These are phyloP conservation scores for Phrynocephalus versicolor DNA, from an alignment of 2,113 vertebrate genomes.

Conservation along the genomic window DNA sequence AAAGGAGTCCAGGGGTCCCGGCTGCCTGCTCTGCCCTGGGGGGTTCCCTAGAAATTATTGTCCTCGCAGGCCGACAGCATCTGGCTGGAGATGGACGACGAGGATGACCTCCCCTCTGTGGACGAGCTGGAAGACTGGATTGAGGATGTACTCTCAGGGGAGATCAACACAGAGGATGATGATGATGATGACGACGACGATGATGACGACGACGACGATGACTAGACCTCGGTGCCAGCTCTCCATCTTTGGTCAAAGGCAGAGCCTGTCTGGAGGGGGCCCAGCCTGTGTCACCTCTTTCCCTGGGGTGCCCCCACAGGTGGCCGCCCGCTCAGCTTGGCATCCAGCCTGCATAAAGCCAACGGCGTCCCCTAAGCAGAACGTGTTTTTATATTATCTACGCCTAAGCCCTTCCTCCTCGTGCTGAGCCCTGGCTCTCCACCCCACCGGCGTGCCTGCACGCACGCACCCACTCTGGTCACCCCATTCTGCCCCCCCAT, in stretches of 20 bases:
- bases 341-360: not conserved
- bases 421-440: conserved; percentile 28
- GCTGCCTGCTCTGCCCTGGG: not conserved
- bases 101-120: conserved; percentile 85
- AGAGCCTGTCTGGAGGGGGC: not conserved
- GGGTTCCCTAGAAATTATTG: too few species aligned
- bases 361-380: conserved; percentile 15
- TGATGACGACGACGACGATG: conserved; percentile 66
- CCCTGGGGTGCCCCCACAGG: not conserved
- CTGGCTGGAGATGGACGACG: conserved; percentile 91
- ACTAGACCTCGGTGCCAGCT: conserved; percentile 44
- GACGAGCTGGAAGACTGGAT: conserved; percentile 90
- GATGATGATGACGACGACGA: conserved; percentile 75
- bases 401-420: conserved; percentile 22
- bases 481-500: not conserved
- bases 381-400: conserved; percentile 65
- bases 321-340: not conserved
- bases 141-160: conserved; percentile 85
- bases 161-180: conserved; percentile 85
- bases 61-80: conserved; percentile 85
- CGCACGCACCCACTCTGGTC: not conserved
- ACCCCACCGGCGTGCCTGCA: not conserved
- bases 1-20: not conserved
- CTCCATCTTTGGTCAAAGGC: conserved; percentile 22
- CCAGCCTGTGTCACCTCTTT: not conserved